A percentile compares a stretch with the other conserved stretches of the same genome.
Conservation (phyloP, 2,113 vertebrate genomes). For the Helogale parvula region DNA sequence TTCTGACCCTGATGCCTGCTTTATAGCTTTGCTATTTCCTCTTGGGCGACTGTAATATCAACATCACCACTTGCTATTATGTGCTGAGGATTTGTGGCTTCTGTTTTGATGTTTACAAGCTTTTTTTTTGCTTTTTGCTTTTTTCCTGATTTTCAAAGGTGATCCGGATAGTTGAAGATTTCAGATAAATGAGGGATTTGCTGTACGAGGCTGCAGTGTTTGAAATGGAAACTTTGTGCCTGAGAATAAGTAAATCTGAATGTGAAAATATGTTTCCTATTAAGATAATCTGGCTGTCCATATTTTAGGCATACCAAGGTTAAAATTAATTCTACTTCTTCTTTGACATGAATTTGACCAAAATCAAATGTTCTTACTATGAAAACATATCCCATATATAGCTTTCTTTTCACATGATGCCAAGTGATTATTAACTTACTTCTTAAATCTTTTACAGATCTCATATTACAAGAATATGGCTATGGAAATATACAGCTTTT, state of each 20-base stretch:
- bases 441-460: constrained; percentile 70
- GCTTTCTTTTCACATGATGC: constrained; percentile 67
- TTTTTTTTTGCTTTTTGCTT: neutral
- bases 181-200: constrained; percentile 36
- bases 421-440: constrained; percentile 68
- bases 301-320: constrained; percentile 43
- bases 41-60: neutral
- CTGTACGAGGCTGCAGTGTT: neutral
- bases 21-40: neutral
- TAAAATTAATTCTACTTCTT: constrained; percentile 68
- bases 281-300: constrained; percentile 63
- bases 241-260: constrained; percentile 30
- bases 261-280: constrained; percentile 65
- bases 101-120: neutral
- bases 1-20: neutral
- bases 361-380: constrained; percentile 77
- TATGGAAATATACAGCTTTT: constrained; percentile 48
- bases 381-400: constrained; percentile 72
- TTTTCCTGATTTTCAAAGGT: neutral
- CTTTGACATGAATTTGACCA: constrained; percentile 55
- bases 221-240: constrained; percentile 51
- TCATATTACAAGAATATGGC: constrained; percentile 73
- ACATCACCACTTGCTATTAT: neutral
- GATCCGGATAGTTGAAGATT: neutral
- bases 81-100: neutral